phyloP scores from a whole-genome alignment of 2,113 vertebrate genomes.

The Acinonyx jubatus region DNA sequence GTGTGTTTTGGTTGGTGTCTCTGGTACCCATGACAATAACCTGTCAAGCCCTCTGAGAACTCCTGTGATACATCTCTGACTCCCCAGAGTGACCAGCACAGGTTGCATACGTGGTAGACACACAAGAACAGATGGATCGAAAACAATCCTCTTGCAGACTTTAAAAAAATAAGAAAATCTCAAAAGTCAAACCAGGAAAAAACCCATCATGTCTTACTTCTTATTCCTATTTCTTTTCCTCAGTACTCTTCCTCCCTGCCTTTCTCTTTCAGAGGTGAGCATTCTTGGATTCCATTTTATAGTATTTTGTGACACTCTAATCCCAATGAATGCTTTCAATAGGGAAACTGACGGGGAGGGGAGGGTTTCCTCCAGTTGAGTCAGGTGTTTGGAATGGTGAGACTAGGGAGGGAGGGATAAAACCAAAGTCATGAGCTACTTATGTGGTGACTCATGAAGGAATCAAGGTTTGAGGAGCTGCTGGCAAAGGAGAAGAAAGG shows the following conservation, averaged over 20 bases:
- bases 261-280: conserved; percentile 10
- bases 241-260: background rate
- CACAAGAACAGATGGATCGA: too few species aligned
- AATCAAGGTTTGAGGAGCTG: conserved; percentile 11
- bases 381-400: conserved; percentile 42
- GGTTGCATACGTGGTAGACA: too few species aligned
- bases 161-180: too few species aligned
- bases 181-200: too few species aligned
- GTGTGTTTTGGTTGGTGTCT: too few species aligned
- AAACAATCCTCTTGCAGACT: too few species aligned
- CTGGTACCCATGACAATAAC: too few species aligned
- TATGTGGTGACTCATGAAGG: conserved; percentile 53
- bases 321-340: background rate
- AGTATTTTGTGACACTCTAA: background rate
- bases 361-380: background rate
- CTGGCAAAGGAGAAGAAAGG: background rate
- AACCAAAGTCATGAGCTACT: conserved; percentile 28
- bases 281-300: conserved; percentile 6
- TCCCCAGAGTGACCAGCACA: too few species aligned
- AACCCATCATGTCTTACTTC: background rate
- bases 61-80: too few species aligned
- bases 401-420: background rate
- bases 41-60: too few species aligned
- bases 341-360: background rate
- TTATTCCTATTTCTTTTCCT: conserved; percentile 26